These are phyloP conservation scores for Sicus ferrugineus DNA, from an alignment of 2,888 invertebrate genomes.

Conservation along the genomic window DNA sequence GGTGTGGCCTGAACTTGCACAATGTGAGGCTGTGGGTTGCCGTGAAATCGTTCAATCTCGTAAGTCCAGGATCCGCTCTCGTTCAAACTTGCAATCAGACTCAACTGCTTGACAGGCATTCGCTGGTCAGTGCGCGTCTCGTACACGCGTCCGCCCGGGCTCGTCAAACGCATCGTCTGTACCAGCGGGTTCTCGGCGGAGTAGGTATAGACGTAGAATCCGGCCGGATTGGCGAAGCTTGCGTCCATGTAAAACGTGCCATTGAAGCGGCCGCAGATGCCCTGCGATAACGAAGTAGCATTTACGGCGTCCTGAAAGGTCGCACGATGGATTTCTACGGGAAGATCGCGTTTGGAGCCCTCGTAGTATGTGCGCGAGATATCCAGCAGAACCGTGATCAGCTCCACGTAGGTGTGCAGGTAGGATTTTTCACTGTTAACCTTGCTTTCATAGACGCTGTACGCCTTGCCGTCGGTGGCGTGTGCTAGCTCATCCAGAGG, in stretches of 20 bases:
- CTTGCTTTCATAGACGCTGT: conserved; percentile 67
- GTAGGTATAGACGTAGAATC: conserved; percentile 67
- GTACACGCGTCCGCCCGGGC: conserved; percentile 66
- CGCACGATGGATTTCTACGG: conserved; percentile 31
- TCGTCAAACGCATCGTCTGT: conserved; percentile 65
- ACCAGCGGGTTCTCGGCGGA: conserved; percentile 67
- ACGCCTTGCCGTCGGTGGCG: conserved; percentile 63
- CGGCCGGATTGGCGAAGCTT: conserved; percentile 66
- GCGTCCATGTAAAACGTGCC: conserved; percentile 45
- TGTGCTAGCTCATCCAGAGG: conserved; percentile 66
- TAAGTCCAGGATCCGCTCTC: conserved; percentile 71
- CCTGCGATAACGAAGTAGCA: not conserved
- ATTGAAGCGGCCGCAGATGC: not conserved
- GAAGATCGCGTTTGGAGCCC: conserved; percentile 48
- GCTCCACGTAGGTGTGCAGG: conserved; percentile 67
- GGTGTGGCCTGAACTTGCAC: too few species aligned
- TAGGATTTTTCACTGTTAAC: conserved; percentile 67
- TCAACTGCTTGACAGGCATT: conserved; percentile 66
- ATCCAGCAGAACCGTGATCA: conserved; percentile 66
- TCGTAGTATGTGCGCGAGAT: conserved; percentile 66
- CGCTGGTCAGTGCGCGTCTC: conserved; percentile 66
- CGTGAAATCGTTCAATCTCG: conserved; percentile 68
- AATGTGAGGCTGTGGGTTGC: too few species aligned
- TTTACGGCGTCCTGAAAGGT: conserved; percentile 11
- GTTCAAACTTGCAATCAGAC: conserved; percentile 66